phyloP scores from a whole-genome alignment of 2,797 vertebrate genomes.

The Strix occidentalis region DNA sequence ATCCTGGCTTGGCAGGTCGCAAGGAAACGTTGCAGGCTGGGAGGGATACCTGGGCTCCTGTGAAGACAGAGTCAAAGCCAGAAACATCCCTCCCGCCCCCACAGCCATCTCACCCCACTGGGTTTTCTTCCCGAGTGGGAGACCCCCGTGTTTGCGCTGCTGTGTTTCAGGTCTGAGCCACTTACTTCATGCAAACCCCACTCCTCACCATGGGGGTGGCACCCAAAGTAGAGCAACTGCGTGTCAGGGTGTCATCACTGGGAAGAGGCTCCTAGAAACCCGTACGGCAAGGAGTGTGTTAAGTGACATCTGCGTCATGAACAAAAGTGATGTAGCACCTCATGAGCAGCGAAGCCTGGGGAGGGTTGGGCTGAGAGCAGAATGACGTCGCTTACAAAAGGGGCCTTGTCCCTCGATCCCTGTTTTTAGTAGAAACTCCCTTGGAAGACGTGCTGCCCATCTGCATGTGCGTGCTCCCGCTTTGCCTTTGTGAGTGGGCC shows the following conservation, averaged over 20 bases:
- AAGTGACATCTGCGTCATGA: background rate
- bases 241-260: rapidly evolving
- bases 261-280: background rate
- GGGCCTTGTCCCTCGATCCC: background rate
- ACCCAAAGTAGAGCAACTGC: background rate
- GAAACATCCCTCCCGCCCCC: background rate
- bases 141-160: rapidly evolving
- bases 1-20: background rate
- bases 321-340: background rate
- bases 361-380: background rate
- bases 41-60: rapidly evolving
- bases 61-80: background rate
- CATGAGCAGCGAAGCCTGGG: background rate
- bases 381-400: rapidly evolving
- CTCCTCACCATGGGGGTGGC: background rate
- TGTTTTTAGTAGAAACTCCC: background rate
- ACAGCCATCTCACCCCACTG: rapidly evolving
- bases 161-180: background rate
- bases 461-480: rapidly evolving
- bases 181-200: background rate
- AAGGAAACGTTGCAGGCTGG: background rate
- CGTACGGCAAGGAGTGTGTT: background rate
- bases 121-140: background rate
- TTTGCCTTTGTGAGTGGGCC: background rate
- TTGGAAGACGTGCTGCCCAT: background rate